A percentile compares a stretch with the other conserved stretches of the same genome.
These are phyloP conservation scores for Drosophila sp. DNA, from an alignment of 1,140 invertebrate genomes.

Conservation along the genomic window DNA sequence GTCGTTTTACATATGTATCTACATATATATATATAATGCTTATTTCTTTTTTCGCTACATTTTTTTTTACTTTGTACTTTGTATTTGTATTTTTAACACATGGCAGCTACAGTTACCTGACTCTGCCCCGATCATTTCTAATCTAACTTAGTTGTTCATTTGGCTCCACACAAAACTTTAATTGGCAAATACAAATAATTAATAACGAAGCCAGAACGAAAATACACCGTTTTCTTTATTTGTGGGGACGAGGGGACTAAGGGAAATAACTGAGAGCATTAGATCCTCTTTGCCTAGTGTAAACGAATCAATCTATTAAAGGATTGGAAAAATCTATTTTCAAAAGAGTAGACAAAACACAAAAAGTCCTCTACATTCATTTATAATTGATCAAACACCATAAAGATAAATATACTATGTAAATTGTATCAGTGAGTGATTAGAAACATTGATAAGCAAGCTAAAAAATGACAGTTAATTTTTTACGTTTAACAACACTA, in stretches of 20 bases:
- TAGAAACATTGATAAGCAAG: neutral
- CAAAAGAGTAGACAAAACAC: neutral
- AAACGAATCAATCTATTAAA: no score
- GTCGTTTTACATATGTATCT: slow-evolving; percentile 31
- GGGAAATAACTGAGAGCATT: no score
- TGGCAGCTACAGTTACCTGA: slow-evolving; percentile 12
- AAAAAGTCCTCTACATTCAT: neutral
- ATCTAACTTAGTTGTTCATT: slow-evolving; percentile 1
- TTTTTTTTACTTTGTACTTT: slow-evolving; percentile 18
- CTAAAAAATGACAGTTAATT: neutral
- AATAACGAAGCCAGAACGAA: neutral
- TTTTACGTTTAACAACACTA: neutral
- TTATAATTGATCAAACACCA: neutral
- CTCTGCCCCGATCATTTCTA: slow-evolving; percentile 8
- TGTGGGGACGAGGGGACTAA: neutral
- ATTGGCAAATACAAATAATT: slow-evolving; percentile 4
- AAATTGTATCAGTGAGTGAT: neutral
- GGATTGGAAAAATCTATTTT: no score
- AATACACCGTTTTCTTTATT: neutral
- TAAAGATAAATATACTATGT: neutral
- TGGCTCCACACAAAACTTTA: slow-evolving; percentile 10
- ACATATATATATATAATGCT: slow-evolving; percentile 10
- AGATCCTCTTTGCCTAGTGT: no score
- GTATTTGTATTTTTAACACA: slow-evolving; percentile 12
- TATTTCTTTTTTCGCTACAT: slow-evolving; percentile 13